A percentile compares a stretch with the other conserved stretches of the same genome.
These are phyloP conservation scores for Polyommatus iphigenia DNA, from an alignment of 2,888 invertebrate genomes.

Conservation along the genomic window DNA sequence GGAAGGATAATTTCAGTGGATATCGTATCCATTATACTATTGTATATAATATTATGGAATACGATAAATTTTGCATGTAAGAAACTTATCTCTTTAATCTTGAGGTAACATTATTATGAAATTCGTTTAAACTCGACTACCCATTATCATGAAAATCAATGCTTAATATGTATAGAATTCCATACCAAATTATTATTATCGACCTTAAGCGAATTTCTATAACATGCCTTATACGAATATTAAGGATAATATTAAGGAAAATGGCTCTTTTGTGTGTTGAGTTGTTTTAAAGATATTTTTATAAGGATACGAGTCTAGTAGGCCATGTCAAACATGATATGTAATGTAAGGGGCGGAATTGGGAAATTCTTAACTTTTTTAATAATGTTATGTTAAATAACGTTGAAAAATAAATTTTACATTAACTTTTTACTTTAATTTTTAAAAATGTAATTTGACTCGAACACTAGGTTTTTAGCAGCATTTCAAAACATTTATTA, in stretches of 20 bases:
- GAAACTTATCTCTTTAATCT: neutral
- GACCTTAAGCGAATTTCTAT: neutral
- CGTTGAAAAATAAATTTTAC: too few species aligned
- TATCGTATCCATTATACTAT: too few species aligned
- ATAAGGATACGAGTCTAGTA: conserved; percentile 1
- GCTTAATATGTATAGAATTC: neutral
- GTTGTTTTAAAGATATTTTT: conserved; percentile 8
- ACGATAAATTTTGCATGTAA: neutral
- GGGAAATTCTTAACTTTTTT: too few species aligned
- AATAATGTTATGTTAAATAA: too few species aligned
- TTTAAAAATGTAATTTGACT: too few species aligned
- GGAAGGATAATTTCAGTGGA: neutral
- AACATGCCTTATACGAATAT: neutral
- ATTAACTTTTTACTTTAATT: too few species aligned
- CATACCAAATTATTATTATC: too few species aligned
- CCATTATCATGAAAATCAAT: too few species aligned
- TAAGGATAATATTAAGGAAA: neutral
- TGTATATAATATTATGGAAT: too few species aligned
- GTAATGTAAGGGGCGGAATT: too few species aligned
- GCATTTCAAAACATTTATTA: too few species aligned
- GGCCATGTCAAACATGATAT: neutral
- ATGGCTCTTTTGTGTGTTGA: neutral
- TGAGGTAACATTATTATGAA: neutral
- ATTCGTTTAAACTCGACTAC: neutral
- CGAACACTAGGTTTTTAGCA: too few species aligned